These are phyloP conservation scores for Amphipoea lucens DNA, from an alignment of 2,888 invertebrate species.

Conservation along the genomic window DNA sequence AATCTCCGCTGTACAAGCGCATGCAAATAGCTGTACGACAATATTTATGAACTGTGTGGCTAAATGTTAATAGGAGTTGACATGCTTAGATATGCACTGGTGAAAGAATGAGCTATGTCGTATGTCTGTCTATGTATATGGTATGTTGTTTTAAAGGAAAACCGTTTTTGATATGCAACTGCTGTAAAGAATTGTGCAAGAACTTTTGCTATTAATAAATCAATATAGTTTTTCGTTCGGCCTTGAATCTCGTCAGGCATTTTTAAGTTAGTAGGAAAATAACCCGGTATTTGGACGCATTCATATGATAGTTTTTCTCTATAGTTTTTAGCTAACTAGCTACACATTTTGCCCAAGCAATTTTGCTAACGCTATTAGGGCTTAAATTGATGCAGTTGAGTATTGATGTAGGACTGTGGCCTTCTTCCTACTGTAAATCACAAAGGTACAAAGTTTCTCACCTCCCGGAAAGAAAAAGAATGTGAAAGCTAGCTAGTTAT, in stretches of 20 bases:
- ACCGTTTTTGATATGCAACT: background rate
- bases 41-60: constrained; percentile 65
- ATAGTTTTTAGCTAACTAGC: background rate
- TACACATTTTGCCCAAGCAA: background rate
- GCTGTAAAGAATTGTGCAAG: background rate
- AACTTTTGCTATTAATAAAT: background rate
- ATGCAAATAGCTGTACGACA: constrained; percentile 63
- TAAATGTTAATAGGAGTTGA: constrained; percentile 66
- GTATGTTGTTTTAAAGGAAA: constrained; percentile 4
- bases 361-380: too few relatives aligned
- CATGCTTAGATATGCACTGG: constrained; percentile 60
- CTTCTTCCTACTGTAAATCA: background rate
- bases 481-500: background rate
- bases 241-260: background rate
- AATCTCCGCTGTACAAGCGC: constrained; percentile 62
- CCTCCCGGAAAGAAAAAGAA: constrained; percentile 5
- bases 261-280: background rate
- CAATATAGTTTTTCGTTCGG: background rate
- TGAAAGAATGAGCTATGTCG: constrained; percentile 41
- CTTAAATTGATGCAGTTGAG: background rate
- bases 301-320: background rate
- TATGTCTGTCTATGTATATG: constrained; percentile 19
- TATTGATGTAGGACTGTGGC: background rate
- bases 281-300: background rate
- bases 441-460: background rate